Conservation (phyloP, 2,113 vertebrate species). For the Lethenteron camtschaticum region DNA sequence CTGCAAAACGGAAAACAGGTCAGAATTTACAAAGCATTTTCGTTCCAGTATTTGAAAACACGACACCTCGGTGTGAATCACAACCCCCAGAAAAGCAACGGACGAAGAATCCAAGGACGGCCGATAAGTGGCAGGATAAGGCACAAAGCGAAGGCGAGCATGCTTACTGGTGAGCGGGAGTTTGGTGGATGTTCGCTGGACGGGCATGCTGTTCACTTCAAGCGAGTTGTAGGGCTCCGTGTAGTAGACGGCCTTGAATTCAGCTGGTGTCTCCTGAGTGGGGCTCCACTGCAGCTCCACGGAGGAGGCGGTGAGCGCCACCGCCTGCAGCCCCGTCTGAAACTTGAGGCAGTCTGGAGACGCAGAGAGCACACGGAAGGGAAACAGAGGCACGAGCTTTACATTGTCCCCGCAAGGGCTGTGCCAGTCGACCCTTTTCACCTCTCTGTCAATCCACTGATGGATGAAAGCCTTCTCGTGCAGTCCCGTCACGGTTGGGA, state of each 20-base stretch:
- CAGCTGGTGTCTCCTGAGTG: neutral
- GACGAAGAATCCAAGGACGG: no score
- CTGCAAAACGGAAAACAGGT: no score
- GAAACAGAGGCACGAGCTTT: no score
- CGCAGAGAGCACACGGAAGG: neutral
- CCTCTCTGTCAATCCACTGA: neutral
- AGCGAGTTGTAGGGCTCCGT: neutral
- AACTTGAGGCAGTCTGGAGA: neutral
- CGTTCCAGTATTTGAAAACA: no score
- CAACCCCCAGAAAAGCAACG: no score
- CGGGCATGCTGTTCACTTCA: neutral
- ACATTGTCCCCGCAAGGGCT: no score
- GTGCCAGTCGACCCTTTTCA: neutral
- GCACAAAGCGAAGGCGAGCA: neutral
- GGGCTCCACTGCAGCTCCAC: constrained; percentile 3
- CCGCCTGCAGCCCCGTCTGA: neutral
- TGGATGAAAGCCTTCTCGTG: neutral
- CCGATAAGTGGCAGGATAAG: no score
- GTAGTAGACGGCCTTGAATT: neutral
- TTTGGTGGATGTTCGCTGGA: neutral
- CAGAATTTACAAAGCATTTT: no score
- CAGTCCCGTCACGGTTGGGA: neutral
- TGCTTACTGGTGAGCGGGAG: neutral
- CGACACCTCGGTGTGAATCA: no score
- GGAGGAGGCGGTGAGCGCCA: neutral